Evolutionary conservation across 2,797 vertebrate species (phyloP), one percentile per base, ranked within the genome.

Genomic region (Pterois miles): DNA sequence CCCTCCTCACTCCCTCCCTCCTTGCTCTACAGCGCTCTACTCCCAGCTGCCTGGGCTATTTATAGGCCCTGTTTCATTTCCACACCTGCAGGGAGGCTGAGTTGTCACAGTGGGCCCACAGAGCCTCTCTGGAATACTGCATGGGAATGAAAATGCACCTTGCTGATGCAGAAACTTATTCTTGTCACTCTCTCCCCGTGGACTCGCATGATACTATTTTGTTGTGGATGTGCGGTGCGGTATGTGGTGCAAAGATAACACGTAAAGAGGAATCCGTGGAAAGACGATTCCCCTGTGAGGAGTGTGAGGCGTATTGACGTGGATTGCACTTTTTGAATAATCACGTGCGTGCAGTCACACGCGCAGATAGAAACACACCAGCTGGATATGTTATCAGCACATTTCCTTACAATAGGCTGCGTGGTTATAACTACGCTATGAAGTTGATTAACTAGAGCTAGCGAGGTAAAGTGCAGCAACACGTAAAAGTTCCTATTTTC

Each of bases 41-140:
- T 96, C 95, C 95, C 95, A 96, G 96, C 95, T 97, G 96, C 94
- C 92, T 85, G 91, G 88, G 93, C 95, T 97, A 96, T 97, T 97
- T 97, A 96, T 96, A 96, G 96, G 91, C 91, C 86, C 93, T 89
- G 96, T 96, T 96, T 96, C 96, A 97, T 96, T 95, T 96, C 94
- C 96, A 96, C 96, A 97, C 96, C 96, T 96, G 96, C 94, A 93
- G 96, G 93, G 93, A 94, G 88, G 90, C 91, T 91, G 89, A 92
- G 91, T 93, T 93, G 93, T 95, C 94, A 94, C 93, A 93, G 92
- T 90, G 88, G 93, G 91, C 90, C 89, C 91, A 89, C 89, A 74
- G 87, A 93, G 80, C 92, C 92, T 94, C 93, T 86, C 90, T 89
- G 92, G 94, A 93, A 93, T 90, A 81, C 87, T 91, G 92, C 93